These are phyloP conservation scores for Sinocyclocheilus maitianheensis DNA, from an alignment of 2,113 vertebrate genomes.

Conservation along the genomic window DNA sequence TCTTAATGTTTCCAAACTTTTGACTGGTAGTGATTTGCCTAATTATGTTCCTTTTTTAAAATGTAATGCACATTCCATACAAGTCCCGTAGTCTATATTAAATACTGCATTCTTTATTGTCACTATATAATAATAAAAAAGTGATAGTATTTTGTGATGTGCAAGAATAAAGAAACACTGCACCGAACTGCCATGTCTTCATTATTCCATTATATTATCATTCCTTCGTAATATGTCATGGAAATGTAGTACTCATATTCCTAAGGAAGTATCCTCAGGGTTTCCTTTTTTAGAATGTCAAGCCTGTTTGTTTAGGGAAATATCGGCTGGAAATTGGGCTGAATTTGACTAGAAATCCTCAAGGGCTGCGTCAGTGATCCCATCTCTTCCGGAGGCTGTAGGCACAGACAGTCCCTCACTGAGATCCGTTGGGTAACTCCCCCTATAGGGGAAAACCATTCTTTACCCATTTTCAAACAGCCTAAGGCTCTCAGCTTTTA, in stretches of 20 bases:
- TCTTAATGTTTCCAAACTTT: no score
- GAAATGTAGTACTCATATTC: neutral
- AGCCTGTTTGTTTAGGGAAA: conserved; percentile 45
- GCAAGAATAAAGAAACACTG: neutral
- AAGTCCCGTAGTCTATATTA: neutral
- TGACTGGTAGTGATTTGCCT: no score
- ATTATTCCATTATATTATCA: neutral
- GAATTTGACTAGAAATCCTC: conserved; percentile 74
- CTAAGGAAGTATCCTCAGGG: neutral
- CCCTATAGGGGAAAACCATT: conserved; percentile 64
- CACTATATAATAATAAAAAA: neutral
- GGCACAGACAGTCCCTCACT: conserved; percentile 34
- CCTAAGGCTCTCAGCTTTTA: conserved; percentile 55
- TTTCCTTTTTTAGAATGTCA: conserved; percentile 13
- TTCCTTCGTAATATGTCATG: neutral
- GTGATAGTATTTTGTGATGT: no score
- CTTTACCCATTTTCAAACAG: conserved; percentile 62
- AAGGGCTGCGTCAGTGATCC: conserved; percentile 77
- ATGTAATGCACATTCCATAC: neutral
- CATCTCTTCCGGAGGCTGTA: conserved; percentile 75
- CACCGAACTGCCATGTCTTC: no score
- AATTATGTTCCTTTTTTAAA: neutral
- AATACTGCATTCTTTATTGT: neutral
- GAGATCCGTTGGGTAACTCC: conserved; percentile 52
- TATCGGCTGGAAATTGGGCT: conserved; percentile 31